Percentiles rank a stretch among this genome's conserved stretches.
phyloP scores from a whole-genome alignment of 2,888 invertebrate species.

The Caenorhabditis doughertyi region DNA sequence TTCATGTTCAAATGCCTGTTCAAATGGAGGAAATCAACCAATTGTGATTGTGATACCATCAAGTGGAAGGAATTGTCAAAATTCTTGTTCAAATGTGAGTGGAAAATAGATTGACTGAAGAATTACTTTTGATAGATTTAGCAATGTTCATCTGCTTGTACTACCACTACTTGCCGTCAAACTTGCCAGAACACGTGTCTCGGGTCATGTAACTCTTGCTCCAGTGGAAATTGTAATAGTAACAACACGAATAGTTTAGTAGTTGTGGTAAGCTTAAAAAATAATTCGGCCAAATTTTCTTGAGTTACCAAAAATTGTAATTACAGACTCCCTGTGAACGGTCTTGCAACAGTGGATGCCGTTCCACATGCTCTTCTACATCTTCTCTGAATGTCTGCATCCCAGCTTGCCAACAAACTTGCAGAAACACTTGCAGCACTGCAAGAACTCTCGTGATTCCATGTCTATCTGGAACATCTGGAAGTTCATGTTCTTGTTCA shows the following conservation, averaged over 20 bases:
- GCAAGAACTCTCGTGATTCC: slow-evolving; percentile 57
- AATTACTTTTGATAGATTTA: neutral
- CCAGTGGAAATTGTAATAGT: slow-evolving; percentile 30
- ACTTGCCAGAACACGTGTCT: slow-evolving; percentile 61
- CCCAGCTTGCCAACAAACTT: slow-evolving; percentile 61
- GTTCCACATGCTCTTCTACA: slow-evolving; percentile 53
- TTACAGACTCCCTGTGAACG: slow-evolving; percentile 51
- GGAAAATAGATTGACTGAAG: neutral
- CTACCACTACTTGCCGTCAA: slow-evolving; percentile 42
- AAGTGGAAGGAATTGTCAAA: slow-evolving; percentile 48
- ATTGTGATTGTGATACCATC: slow-evolving; percentile 51
- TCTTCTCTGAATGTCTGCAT: slow-evolving; percentile 49
- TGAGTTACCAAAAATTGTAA: neutral
- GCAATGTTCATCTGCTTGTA: slow-evolving; percentile 60
- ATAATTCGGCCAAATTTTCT: too few species aligned
- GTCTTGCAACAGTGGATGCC: slow-evolving; percentile 50
- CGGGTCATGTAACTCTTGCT: slow-evolving; percentile 51
- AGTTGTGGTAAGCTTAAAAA: slow-evolving; percentile 29
- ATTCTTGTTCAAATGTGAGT: slow-evolving; percentile 47
- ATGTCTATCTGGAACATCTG: slow-evolving; percentile 31
- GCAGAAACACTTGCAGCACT: slow-evolving; percentile 43
- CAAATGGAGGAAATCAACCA: slow-evolving; percentile 26
- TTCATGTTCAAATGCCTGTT: slow-evolving; percentile 46
- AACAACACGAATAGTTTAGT: slow-evolving; percentile 31
- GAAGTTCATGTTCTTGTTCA: slow-evolving; percentile 44